These are phyloP conservation scores for Drosophila longiperda DNA, from an alignment of 2,888 invertebrate species.

Conservation along the genomic window DNA sequence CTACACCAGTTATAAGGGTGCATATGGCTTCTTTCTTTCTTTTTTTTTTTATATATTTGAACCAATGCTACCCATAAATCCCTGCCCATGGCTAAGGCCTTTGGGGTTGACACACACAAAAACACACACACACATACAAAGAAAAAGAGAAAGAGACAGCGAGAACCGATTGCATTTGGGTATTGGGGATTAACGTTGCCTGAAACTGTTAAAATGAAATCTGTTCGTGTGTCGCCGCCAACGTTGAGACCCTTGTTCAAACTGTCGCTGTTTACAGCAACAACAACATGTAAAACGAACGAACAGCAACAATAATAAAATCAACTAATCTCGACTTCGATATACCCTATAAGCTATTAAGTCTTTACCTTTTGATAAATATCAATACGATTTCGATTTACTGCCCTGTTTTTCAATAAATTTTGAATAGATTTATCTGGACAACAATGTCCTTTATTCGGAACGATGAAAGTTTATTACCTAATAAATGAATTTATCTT, in stretches of 20 bases:
- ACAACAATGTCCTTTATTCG: background rate
- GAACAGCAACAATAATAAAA: constrained; percentile 29
- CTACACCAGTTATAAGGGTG: constrained; percentile 34
- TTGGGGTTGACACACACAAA: constrained; percentile 51
- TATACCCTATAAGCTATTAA: background rate
- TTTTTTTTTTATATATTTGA: background rate
- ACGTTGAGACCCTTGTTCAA: constrained; percentile 75
- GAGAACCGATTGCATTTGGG: constrained; percentile 78
- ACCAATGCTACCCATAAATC: constrained; percentile 63
- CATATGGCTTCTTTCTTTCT: constrained; percentile 24
- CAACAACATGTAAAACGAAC: constrained; percentile 36
- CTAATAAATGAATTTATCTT: background rate
- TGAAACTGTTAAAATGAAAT: constrained; percentile 81
- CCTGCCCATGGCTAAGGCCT: constrained; percentile 45
- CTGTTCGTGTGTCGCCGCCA: constrained; percentile 68
- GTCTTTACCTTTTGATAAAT: background rate
- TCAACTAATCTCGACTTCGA: background rate
- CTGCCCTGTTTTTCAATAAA: background rate
- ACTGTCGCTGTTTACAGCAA: constrained; percentile 69
- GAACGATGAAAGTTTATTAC: background rate
- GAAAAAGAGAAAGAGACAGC: constrained; percentile 20
- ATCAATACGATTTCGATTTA: background rate
- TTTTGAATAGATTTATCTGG: background rate
- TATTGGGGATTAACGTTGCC: constrained; percentile 80
- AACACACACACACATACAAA: background rate